Evolutionary conservation across 2,888 invertebrate species (phyloP), one percentile per base, ranked within the genome.

Genomic region (Camponotus fellah): DNA sequence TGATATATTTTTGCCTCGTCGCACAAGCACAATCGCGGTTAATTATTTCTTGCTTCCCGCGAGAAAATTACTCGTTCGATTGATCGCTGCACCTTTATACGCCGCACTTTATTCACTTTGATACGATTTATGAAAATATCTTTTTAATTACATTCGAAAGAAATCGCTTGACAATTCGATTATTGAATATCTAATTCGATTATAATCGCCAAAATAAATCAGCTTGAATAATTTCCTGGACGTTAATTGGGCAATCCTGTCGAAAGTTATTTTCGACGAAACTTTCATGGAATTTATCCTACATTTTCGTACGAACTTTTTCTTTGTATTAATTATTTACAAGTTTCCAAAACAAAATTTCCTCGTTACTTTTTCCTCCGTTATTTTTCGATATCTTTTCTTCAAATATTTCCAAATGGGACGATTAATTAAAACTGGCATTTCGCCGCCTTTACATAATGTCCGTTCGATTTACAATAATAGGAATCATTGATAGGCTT

Each of bases 1-100:
- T n/a, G 34, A 9, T 76, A 58, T 58, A 82, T 75, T 66, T 82
- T n/a, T 14, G n/a, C 37, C 66, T 79, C 77, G 34, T 53, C 56
- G 71, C 65, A 8, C 26, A n/a, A 49, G 49, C 53, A 53, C 21
- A 26, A 34, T 69, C 34, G 56, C 9, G 60, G 12, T 69, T 79
- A 62, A 69, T 83, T 80, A 68, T 62, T 56, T 3, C 68, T 56
- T 76, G 56, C 43, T 82, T 66, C 66, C 26, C 32, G n/a, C 34
- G 26, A 46, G 46, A 71, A 17, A 60, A 71, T 71, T 60, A 8
- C 4, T 21, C 43, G 34, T 32, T 26, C 34, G 12, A 21, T 12
- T 77, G 26, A 56, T 76, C 65, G 32, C 14, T 10, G 6, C 43
- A 10, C 17, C 43, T 69, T 62, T 26, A 40, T 32, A 62, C 14